Percentiles rank a stretch among this genome's conserved stretches.
phyloP scores from a whole-genome alignment of 1,140 invertebrate genomes.

The Zaprionus africanus region DNA sequence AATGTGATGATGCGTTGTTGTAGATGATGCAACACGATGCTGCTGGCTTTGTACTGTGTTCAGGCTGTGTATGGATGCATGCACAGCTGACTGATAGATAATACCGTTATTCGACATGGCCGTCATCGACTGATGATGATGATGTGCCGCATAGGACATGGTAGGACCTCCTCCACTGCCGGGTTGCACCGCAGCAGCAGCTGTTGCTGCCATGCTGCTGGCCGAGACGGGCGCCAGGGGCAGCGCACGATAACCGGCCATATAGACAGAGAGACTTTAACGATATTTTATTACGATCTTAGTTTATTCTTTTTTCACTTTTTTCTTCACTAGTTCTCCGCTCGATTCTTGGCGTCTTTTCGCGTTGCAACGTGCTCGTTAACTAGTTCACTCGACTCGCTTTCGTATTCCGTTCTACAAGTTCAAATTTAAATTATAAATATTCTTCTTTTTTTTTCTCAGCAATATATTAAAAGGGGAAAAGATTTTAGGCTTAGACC shows the following conservation, averaged over 20 bases:
- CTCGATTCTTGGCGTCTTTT: slow-evolving; percentile 54
- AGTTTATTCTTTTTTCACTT: slow-evolving; percentile 1
- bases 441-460: slow-evolving; percentile 55
- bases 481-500: slow-evolving; percentile 70
- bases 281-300: background rate
- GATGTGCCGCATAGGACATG: slow-evolving; percentile 71
- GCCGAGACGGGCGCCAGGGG: slow-evolving; percentile 73
- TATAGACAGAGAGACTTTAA: background rate
- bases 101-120: slow-evolving; percentile 83
- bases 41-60: slow-evolving; percentile 83
- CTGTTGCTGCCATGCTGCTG: slow-evolving; percentile 54
- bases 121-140: slow-evolving; percentile 81
- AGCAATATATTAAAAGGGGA: slow-evolving; percentile 58
- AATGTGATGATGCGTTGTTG: slow-evolving; percentile 80
- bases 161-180: slow-evolving; percentile 50
- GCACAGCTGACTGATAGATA: slow-evolving; percentile 84
- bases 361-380: slow-evolving; percentile 46
- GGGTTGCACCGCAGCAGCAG: slow-evolving; percentile 59
- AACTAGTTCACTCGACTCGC: slow-evolving; percentile 45
- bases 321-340: slow-evolving; percentile 6
- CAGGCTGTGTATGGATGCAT: slow-evolving; percentile 82
- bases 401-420: slow-evolving; percentile 63
- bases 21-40: slow-evolving; percentile 67
- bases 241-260: slow-evolving; percentile 80
- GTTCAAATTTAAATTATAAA: slow-evolving; percentile 66